Evolutionary conservation across 2,797 vertebrate species (phyloP).

Genomic region (Otolemur crassicaudatus): DNA sequence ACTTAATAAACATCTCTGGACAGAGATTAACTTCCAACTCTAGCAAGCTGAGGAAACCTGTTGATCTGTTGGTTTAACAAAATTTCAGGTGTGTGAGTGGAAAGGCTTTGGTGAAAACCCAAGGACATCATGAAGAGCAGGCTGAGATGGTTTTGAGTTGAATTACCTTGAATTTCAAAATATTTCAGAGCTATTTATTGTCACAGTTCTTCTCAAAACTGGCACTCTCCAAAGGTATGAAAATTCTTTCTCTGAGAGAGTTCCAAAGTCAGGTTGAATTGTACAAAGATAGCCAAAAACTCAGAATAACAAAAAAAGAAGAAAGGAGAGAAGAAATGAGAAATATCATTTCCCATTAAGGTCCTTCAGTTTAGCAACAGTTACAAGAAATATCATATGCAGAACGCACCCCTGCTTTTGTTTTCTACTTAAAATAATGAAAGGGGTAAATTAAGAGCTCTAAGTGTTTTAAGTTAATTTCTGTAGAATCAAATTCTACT

Average conservation of each 20-base stretch:
- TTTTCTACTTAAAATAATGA: not conserved
- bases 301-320: not conserved
- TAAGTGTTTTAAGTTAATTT: conserved; percentile 32
- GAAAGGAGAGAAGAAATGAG: not conserved
- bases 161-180: not conserved
- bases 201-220: not conserved
- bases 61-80: not conserved
- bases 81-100: not conserved
- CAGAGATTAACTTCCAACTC: conserved; percentile 66
- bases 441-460: not conserved
- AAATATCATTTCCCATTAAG: too few relatives aligned
- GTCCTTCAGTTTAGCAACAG: too few relatives aligned
- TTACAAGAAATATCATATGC: not conserved
- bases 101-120: not conserved
- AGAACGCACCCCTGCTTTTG: not conserved
- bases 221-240: not conserved
- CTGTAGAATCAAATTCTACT: not conserved
- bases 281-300: not conserved
- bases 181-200: not conserved
- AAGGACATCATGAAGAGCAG: not conserved
- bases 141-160: not conserved
- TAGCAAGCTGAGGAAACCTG: conserved; percentile 42
- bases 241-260: not conserved
- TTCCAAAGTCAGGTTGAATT: not conserved
- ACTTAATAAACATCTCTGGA: conserved; percentile 58